Percentiles rank a stretch among this genome's conserved stretches.
These are phyloP conservation scores for Habropoda laboriosa DNA, from an alignment of 1,140 invertebrate species.

Conservation along the genomic window DNA sequence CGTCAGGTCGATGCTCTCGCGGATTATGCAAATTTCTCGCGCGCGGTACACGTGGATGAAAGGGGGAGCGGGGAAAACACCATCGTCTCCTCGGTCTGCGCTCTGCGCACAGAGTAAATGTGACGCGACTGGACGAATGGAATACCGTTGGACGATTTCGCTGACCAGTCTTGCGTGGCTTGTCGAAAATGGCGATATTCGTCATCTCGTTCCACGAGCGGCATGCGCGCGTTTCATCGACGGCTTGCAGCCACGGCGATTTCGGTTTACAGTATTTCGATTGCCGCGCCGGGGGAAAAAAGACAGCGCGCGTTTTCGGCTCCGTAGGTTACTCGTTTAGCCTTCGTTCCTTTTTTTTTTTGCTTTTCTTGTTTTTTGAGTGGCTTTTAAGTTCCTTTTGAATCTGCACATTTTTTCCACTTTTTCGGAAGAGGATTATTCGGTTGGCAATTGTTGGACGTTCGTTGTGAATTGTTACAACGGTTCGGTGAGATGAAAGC, in stretches of 20 bases:
- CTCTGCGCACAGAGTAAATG: neutral
- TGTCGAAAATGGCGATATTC: neutral
- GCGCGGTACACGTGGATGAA: constrained; percentile 4
- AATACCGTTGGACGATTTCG: neutral
- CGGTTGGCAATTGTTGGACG: too few species aligned
- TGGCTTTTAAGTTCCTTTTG: too few species aligned
- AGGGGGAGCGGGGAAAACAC: constrained; percentile 52
- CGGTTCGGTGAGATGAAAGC: too few species aligned
- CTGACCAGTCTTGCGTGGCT: too few species aligned
- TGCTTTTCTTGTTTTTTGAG: neutral
- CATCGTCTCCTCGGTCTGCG: neutral
- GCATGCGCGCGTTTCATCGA: neutral
- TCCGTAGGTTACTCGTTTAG: neutral
- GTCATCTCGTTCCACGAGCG: neutral
- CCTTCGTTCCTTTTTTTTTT: too few species aligned
- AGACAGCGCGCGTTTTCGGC: too few species aligned
- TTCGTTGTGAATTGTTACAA: too few species aligned
- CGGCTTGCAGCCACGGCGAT: neutral
- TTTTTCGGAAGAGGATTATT: too few species aligned
- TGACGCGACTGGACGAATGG: neutral
- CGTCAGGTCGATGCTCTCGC: constrained; percentile 6
- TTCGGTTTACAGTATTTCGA: constrained; percentile 32
- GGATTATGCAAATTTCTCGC: constrained; percentile 63
- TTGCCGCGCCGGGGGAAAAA: neutral
- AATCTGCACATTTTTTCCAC: too few species aligned